These are phyloP conservation scores for Hemiprocne comata DNA, from an alignment of 2,113 vertebrate genomes.

Conservation along the genomic window DNA sequence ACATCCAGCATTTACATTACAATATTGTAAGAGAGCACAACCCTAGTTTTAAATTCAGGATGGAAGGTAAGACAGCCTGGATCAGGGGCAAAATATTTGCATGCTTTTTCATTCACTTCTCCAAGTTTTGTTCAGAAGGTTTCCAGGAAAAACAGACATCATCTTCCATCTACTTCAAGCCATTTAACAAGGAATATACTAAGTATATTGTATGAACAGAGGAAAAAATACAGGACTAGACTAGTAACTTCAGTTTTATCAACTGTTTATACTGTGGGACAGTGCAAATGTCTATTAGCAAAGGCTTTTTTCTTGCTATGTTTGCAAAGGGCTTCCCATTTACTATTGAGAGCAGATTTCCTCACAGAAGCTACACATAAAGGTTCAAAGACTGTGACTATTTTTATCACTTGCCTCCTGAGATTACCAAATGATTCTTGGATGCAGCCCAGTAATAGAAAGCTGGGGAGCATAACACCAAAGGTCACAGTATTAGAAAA, in stretches of 20 bases:
- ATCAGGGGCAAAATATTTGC: neutral
- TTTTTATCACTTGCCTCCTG: conserved; percentile 7
- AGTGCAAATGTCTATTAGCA: neutral
- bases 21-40: neutral
- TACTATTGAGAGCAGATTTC: neutral
- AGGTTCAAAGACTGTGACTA: neutral
- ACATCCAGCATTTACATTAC: neutral
- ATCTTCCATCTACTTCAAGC: neutral
- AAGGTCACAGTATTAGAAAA: neutral
- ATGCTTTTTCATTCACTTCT: neutral
- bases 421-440: conserved; percentile 14
- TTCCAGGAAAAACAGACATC: neutral
- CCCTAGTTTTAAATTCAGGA: neutral
- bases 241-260: neutral
- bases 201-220: neutral
- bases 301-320: neutral
- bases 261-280: neutral
- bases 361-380: neutral
- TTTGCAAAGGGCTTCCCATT: neutral
- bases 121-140: neutral
- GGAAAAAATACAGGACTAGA: neutral
- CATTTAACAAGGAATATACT: neutral
- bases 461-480: neutral
- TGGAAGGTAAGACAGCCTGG: neutral
- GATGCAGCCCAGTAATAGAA: neutral